A percentile compares a stretch with the other conserved stretches of the same genome.
These are phyloP conservation scores for Drosophila glabriapex DNA, from an alignment of 2,888 invertebrate species.

Conservation along the genomic window DNA sequence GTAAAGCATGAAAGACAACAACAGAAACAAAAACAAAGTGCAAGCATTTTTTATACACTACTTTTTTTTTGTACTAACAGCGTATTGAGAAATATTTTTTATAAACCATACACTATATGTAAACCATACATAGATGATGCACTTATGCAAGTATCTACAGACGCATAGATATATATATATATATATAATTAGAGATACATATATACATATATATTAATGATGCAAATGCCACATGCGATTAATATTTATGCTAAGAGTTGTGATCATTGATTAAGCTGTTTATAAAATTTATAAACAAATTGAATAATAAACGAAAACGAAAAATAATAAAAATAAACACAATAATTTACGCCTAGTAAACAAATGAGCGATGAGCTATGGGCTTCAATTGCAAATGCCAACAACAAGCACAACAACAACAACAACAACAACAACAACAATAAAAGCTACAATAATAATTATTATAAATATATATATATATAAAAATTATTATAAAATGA, in stretches of 20 bases:
- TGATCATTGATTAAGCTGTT: slow-evolving; percentile 86
- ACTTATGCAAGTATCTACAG: slow-evolving; percentile 18
- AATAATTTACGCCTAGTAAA: slow-evolving; percentile 28
- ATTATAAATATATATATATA: slow-evolving; percentile 7
- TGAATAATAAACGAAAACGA: slow-evolving; percentile 35
- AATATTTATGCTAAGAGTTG: slow-evolving; percentile 85
- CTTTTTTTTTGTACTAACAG: slow-evolving; percentile 2
- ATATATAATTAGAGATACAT: slow-evolving; percentile 44
- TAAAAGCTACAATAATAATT: slow-evolving; percentile 32
- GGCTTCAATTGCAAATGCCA: slow-evolving; percentile 19
- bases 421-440: slow-evolving; percentile 36
- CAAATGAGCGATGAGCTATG: slow-evolving; percentile 5
- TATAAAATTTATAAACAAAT: slow-evolving; percentile 64
- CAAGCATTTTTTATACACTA: slow-evolving; percentile 25
- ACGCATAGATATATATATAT: slow-evolving; percentile 46
- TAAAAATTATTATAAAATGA: slow-evolving; percentile 34
- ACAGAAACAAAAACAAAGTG: slow-evolving; percentile 23
- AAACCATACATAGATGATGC: slow-evolving; percentile 12
- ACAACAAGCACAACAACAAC: slow-evolving; percentile 31
- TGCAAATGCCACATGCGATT: slow-evolving; percentile 75
- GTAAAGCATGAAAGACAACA: slow-evolving; percentile 15
- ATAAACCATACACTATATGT: slow-evolving; percentile 26
- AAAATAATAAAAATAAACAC: slow-evolving; percentile 13
- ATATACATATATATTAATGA: slow-evolving; percentile 48
- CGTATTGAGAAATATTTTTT: slow-evolving; percentile 35